Evolutionary conservation across 2,113 vertebrate genomes (phyloP).

Genomic region (Ameiurus melas): DNA sequence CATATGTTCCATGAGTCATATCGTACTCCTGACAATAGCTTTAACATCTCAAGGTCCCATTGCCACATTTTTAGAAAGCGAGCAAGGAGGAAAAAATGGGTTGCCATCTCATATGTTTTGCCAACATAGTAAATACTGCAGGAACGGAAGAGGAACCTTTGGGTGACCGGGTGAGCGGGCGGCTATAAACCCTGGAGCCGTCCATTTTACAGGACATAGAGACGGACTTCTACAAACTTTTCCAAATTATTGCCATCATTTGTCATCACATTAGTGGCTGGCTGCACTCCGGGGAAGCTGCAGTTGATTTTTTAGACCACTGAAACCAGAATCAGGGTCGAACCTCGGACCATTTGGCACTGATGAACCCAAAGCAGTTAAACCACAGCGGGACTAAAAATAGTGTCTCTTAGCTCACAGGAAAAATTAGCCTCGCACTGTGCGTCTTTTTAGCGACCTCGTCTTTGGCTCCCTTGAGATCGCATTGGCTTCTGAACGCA

Average conservation of each 20-base stretch:
- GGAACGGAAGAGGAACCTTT: slow-evolving; percentile 70
- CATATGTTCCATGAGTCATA: slow-evolving; percentile 70
- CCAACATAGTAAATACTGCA: slow-evolving; percentile 66
- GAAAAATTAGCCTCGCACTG: slow-evolving; percentile 26
- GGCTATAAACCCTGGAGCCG: slow-evolving; percentile 66
- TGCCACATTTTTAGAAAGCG: slow-evolving; percentile 54
- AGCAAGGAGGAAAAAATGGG: slow-evolving; percentile 53
- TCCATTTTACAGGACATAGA: slow-evolving; percentile 64
- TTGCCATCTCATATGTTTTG: slow-evolving; percentile 65
- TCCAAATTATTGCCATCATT: slow-evolving; percentile 68
- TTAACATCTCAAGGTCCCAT: slow-evolving; percentile 56
- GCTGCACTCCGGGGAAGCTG: slow-evolving; percentile 58
- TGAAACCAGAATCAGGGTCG: slow-evolving; percentile 31
- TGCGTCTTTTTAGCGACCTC: slow-evolving; percentile 16
- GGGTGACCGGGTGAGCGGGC: slow-evolving; percentile 60
- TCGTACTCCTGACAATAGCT: slow-evolving; percentile 58
- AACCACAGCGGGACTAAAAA: slow-evolving; percentile 57
- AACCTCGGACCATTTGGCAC: slow-evolving; percentile 38
- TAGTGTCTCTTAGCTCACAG: slow-evolving; percentile 63
- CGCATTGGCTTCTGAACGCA: slow-evolving; percentile 5
- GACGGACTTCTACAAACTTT: slow-evolving; percentile 65
- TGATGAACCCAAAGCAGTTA: slow-evolving; percentile 5
- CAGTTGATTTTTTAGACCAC: slow-evolving; percentile 68
- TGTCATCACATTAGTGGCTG: slow-evolving; percentile 66
- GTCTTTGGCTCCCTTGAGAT: slow-evolving; percentile 32